Evolutionary conservation across 2,113 vertebrate species (phyloP).

Genomic region (Spilogale gracilis): DNA sequence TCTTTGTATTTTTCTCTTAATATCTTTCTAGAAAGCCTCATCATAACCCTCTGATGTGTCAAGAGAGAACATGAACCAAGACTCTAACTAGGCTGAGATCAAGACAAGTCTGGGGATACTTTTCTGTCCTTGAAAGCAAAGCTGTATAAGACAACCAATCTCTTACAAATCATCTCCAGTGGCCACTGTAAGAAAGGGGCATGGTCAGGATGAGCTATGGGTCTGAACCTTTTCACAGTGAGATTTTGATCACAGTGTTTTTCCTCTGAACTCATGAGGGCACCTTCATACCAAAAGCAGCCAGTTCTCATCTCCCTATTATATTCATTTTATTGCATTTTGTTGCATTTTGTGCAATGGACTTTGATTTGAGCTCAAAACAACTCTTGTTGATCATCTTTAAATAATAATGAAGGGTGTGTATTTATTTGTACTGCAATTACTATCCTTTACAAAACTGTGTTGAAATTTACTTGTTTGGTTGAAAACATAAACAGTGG

Average conservation of each 20-base stretch:
- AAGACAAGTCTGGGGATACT: neutral
- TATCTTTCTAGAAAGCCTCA: neutral
- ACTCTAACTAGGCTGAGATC: neutral
- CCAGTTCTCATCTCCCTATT: neutral
- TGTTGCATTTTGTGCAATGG: neutral
- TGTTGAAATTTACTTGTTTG: neutral
- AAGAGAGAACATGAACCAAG: neutral
- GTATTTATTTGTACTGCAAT: neutral
- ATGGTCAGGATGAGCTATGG: rapidly evolving
- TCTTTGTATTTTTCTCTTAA: neutral
- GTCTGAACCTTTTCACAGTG: neutral
- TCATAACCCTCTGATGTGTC: neutral
- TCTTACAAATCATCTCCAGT: neutral
- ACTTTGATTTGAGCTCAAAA: neutral
- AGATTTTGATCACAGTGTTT: neutral
- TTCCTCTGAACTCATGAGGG: neutral
- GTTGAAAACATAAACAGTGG: neutral
- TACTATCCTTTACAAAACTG: neutral
- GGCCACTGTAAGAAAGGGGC: neutral
- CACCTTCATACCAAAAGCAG: neutral
- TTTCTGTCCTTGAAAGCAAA: neutral
- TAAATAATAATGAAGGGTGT: neutral
- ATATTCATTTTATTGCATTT: neutral
- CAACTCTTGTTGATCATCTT: neutral
- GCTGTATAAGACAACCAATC: neutral